Percentiles rank a stretch among this genome's conserved stretches.
phyloP scores from a whole-genome alignment of 2,797 vertebrate genomes.

The Sebastes ruberrimus region DNA sequence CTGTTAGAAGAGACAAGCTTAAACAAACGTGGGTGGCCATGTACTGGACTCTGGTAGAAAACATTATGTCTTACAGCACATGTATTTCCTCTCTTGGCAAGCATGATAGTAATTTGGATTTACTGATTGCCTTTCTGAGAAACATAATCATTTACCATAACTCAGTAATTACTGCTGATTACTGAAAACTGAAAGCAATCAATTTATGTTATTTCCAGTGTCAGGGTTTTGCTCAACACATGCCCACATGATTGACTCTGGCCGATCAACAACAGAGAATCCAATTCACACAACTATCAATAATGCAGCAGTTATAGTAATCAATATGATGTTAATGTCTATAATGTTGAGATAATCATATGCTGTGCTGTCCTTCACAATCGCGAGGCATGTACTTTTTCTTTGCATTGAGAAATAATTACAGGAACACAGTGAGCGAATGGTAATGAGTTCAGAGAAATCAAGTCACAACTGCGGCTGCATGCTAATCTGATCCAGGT shows the following conservation, averaged over 20 bases:
- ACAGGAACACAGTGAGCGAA: constrained; percentile 15
- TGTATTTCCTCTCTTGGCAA: neutral
- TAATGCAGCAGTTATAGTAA: constrained; percentile 16
- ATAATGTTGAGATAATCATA: constrained; percentile 37
- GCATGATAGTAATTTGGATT: neutral
- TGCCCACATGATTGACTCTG: constrained; percentile 25
- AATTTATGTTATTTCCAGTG: constrained; percentile 23
- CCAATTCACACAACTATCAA: constrained; percentile 25
- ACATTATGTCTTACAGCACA: neutral
- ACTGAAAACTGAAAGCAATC: constrained; percentile 32
- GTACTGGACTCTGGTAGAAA: neutral
- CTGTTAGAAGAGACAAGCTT: neutral
- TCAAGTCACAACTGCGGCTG: constrained; percentile 14
- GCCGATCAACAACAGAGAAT: constrained; percentile 27
- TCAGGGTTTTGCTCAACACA: constrained; percentile 13
- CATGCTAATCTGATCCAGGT: constrained; percentile 50
- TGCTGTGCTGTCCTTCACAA: neutral
- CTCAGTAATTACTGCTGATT: constrained; percentile 35
- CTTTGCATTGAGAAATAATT: constrained; percentile 30
- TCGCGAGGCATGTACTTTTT: constrained; percentile 1
- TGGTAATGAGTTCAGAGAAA: constrained; percentile 20
- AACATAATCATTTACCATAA: constrained; percentile 31
- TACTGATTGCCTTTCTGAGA: constrained; percentile 20
- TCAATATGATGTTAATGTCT: constrained; percentile 19
- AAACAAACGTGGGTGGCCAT: neutral